Conservation (phyloP, 2,113 vertebrate species). For the Perccottus glenii region DNA sequence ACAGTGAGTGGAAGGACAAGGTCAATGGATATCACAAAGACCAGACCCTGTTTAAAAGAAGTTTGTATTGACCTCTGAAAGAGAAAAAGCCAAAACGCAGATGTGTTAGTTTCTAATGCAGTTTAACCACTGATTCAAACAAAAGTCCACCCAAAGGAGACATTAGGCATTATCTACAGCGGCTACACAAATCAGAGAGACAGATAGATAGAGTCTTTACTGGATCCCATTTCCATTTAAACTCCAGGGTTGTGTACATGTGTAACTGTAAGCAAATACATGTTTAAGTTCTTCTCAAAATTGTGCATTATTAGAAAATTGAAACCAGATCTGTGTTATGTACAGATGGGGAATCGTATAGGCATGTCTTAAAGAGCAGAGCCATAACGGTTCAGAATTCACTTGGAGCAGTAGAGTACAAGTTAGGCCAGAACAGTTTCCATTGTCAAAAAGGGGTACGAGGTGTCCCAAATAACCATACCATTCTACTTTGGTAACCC, state of each 20-base stretch:
- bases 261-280: not conserved
- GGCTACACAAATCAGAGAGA: not conserved
- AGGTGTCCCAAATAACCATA: not conserved
- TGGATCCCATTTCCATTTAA: constrained; percentile 9
- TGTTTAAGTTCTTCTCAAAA: constrained; percentile 8
- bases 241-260: not conserved
- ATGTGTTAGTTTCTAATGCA: constrained; percentile 15
- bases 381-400: not conserved
- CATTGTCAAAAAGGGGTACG: not conserved
- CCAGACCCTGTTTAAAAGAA: constrained; percentile 1
- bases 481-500: no score
- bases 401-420: not conserved
- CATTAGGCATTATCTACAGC: constrained; percentile 20
- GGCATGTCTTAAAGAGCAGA: not conserved
- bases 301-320: constrained; percentile 17
- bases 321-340: constrained; percentile 4
- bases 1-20: constrained; percentile 23
- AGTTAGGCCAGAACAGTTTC: not conserved
- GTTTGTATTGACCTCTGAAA: constrained; percentile 3
- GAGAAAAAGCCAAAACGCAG: not conserved
- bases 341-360: not conserved
- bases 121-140: constrained; percentile 10
- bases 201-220: not conserved
- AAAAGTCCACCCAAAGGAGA: constrained; percentile 25
- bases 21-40: constrained; percentile 16